Evolutionary conservation across 2,113 vertebrate species (phyloP).

Genomic region (Oncorhynchus clarkii): DNA sequence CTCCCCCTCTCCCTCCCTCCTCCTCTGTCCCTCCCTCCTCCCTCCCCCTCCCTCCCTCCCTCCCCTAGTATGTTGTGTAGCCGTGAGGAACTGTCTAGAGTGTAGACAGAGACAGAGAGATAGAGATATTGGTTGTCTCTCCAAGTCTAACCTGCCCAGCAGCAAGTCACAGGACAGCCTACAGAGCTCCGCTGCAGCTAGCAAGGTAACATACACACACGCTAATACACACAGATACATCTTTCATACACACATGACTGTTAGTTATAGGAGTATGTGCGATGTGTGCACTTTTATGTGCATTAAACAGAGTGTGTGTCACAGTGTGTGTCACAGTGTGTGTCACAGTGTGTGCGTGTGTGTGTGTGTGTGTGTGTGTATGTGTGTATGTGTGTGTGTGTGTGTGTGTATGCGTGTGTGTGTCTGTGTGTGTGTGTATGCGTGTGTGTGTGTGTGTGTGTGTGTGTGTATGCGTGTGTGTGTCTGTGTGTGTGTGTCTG

Average conservation of each 20-base stretch:
- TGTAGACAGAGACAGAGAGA: conserved; percentile 94
- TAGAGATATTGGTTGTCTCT: conserved; percentile 79
- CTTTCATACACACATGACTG: too few relatives aligned
- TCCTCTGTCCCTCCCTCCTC: too few relatives aligned
- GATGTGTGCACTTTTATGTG: neutral
- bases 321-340: neutral
- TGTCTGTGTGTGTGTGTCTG: conserved; percentile 16
- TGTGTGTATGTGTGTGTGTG: conserved; percentile 7
- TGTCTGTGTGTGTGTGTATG: too few relatives aligned
- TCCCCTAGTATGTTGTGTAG: conserved; percentile 91
- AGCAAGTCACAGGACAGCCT: conserved; percentile 89
- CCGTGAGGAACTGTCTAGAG: conserved; percentile 96
- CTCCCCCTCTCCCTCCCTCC: too few relatives aligned
- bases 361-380: too few relatives aligned
- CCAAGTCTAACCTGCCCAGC: conserved; percentile 80
- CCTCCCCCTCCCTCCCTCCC: neutral
- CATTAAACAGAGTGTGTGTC: neutral
- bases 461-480: conserved; percentile 6
- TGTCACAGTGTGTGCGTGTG: conserved; percentile 13
- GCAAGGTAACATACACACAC: conserved; percentile 81
- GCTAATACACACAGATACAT: neutral
- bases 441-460: neutral
- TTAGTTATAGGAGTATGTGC: neutral
- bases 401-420: too few relatives aligned
- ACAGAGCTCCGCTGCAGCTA: conserved; percentile 74